Base-by-base conservation (phyloP, 2,797 vertebrate species). In the Microchirus variegatus region DNA sequence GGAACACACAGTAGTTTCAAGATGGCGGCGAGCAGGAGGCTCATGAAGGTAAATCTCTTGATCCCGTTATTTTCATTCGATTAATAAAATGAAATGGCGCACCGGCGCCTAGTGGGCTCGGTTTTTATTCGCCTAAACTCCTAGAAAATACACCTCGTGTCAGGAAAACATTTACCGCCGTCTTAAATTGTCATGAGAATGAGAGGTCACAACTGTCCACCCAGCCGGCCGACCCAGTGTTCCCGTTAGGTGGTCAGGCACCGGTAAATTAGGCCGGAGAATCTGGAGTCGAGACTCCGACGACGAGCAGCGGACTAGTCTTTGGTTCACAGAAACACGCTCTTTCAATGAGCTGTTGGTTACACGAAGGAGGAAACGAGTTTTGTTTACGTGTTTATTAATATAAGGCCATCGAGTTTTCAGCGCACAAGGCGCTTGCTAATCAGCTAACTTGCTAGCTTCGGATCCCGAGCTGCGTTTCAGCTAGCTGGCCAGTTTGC, bases 11-110 rank as follows among this genome's bases (percentile, higher is more conserved):
- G 81, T 78, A 84, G 82, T 90, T 91, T 91, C 90, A 93, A 93
- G 92, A 94, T 94, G 93, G 91, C 93, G 90, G 93, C 92, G 92
- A 94, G 91, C 90, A 93, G 91, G 83, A 90, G 92, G 85, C 90
- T 93, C 77, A 75, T 78, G 78, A 93, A 93, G 83, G 83, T 94
- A 94, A 90, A 87, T 83, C 81, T 84, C 54, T 53, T 71, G 68
- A 80, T 76, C 45, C 64, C 47, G 53, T 73, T 80, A 61, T 75
- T 77, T 82, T 66, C 40, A 14, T 37, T 9, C 26, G 1, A 43
- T 60, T 69, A 47, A 9, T 38, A 9, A 19, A 3, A 31, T 53
- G 14, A 46, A 4, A 5, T n/a, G 9, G 11, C 3, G 8, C 0
- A 14, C 12, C 43, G 11, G 9, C 1, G 9, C 4, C 12, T 8